phyloP scores from a whole-genome alignment of 2,113 vertebrate species.

The Rhinolophus sinicus region DNA sequence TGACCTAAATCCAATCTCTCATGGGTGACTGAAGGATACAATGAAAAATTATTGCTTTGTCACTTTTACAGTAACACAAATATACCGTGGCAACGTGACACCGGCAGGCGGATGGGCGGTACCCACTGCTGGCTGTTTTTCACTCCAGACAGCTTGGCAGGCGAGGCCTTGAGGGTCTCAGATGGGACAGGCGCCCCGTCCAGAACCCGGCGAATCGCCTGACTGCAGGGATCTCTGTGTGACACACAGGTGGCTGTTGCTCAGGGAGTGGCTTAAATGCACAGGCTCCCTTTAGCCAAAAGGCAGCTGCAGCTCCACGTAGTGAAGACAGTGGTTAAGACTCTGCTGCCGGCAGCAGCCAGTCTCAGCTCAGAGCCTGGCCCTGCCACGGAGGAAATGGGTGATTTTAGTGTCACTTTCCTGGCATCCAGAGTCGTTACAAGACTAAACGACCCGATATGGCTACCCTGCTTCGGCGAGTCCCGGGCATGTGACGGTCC shows the following conservation, averaged over 20 bases:
- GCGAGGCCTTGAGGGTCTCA: not conserved
- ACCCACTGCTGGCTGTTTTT: not conserved
- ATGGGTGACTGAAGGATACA: conserved; percentile 85
- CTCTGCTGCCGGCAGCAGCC: not conserved
- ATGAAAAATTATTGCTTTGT: conserved; percentile 86
- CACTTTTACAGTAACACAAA: conserved; percentile 83
- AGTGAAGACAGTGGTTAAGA: not conserved
- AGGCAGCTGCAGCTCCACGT: not conserved
- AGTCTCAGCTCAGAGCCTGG: not conserved
- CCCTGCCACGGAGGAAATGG: not conserved
- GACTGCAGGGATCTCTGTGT: not conserved
- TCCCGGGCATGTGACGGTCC: not conserved
- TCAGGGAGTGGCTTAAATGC: accelerated
- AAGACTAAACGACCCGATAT: not conserved
- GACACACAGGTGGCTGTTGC: not conserved
- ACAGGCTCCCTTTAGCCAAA: not conserved
- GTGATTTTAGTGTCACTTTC: not conserved
- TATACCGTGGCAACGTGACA: conserved; percentile 65
- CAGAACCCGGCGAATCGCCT: not conserved
- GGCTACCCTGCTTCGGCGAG: not conserved
- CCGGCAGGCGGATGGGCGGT: not conserved
- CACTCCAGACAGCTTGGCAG: not conserved
- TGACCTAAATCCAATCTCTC: conserved; percentile 86
- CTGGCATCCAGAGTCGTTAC: not conserved
- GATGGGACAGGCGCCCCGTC: not conserved